Percentiles rank a stretch among this genome's conserved stretches.
Evolutionary conservation across 2,888 invertebrate genomes (phyloP).

Genomic region (Rhyacophila evoluta): DNA sequence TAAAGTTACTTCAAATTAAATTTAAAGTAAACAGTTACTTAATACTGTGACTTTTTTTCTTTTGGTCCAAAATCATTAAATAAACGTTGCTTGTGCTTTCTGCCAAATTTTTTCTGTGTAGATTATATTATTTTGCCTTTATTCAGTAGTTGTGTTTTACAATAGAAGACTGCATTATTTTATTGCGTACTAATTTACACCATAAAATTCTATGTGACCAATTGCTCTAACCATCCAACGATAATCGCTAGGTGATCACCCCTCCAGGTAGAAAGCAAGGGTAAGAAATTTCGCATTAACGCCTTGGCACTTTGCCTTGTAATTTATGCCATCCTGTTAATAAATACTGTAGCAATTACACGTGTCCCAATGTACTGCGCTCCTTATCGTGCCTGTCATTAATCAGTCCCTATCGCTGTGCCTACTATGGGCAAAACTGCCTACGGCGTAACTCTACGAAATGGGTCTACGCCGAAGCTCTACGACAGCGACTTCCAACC

Average conservation of each 20-base stretch:
- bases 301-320: constrained; percentile 36
- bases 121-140: too few species aligned
- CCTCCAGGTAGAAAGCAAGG: not conserved
- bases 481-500: too few species aligned
- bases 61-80: too few species aligned
- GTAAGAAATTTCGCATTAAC: constrained; percentile 32
- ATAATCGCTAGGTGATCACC: not conserved
- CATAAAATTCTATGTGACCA: not conserved
- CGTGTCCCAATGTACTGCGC: constrained; percentile 47
- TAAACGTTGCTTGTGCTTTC: too few species aligned
- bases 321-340: constrained; percentile 53
- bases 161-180: too few species aligned
- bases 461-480: not conserved
- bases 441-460: constrained; percentile 8
- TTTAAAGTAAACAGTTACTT: too few species aligned
- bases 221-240: not conserved
- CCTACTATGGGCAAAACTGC: constrained; percentile 17
- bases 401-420: constrained; percentile 43
- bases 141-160: too few species aligned
- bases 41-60: too few species aligned
- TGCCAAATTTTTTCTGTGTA: too few species aligned
- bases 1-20: too few species aligned
- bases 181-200: too few species aligned
- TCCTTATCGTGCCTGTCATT: constrained; percentile 47
- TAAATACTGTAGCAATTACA: constrained; percentile 52